Evolutionary conservation across 1,140 invertebrate genomes (phyloP).

Genomic region (Bombus sibiricus): DNA sequence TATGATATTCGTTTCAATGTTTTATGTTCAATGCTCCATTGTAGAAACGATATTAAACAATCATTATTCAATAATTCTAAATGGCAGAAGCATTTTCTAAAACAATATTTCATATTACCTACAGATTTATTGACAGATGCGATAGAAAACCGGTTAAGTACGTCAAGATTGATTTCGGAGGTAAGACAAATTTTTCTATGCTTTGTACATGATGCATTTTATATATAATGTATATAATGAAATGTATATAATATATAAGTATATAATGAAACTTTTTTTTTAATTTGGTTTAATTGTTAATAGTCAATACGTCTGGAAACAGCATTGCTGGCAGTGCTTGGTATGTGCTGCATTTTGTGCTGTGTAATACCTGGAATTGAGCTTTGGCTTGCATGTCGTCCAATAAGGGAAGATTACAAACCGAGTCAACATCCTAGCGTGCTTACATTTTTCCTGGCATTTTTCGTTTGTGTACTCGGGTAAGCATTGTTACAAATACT

Average conservation of each 20-base stretch:
- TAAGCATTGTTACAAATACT: constrained; percentile 45
- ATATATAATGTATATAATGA: no score
- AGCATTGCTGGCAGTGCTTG: constrained; percentile 72
- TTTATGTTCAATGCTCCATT: no score
- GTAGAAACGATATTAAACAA: no score
- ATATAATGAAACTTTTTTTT: not conserved
- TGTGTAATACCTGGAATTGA: constrained; percentile 78
- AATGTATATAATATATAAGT: no score
- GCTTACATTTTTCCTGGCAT: constrained; percentile 71
- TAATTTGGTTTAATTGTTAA: constrained; percentile 31
- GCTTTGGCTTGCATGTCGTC: constrained; percentile 79
- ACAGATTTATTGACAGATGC: constrained; percentile 77
- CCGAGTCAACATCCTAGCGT: constrained; percentile 71
- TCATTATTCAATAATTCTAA: not conserved
- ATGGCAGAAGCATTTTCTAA: not conserved
- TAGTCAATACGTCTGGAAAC: constrained; percentile 76
- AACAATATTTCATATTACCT: constrained; percentile 23
- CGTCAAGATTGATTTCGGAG: constrained; percentile 73
- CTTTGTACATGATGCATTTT: not conserved
- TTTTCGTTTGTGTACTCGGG: constrained; percentile 76
- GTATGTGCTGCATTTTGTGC: constrained; percentile 75
- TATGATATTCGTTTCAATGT: no score
- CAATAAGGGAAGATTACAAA: constrained; percentile 75
- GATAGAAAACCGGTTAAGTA: constrained; percentile 74
- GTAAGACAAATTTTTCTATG: constrained; percentile 61